Conservation (phyloP, 2,797 vertebrate genomes). For the Leptoclinus maculatus region DNA sequence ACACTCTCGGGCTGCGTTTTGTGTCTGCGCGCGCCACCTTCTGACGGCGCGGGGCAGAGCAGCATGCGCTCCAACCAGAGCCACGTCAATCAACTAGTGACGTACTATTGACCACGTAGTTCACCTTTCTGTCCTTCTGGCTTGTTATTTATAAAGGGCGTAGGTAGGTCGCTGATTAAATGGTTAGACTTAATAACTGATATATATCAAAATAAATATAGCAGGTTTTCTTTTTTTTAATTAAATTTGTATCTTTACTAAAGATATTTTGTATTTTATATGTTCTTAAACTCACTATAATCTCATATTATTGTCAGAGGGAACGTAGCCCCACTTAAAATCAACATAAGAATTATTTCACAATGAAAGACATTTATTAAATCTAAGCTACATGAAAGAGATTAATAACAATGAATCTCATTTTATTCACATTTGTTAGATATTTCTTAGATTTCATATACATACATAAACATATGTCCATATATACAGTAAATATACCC, state of each 20-base stretch:
- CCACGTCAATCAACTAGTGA: not conserved
- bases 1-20: not conserved
- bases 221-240: not conserved
- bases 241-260: not conserved
- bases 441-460: not conserved
- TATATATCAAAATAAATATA: not conserved
- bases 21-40: conserved; percentile 71
- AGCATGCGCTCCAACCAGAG: not conserved
- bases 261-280: not conserved
- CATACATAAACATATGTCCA: too few species aligned
- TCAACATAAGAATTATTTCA: not conserved
- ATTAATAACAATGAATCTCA: not conserved
- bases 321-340: not conserved
- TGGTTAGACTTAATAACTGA: too few species aligned
- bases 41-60: conserved; percentile 25
- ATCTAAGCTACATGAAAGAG: not conserved
- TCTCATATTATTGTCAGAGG: not conserved
- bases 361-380: not conserved
- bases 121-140: not conserved
- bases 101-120: not conserved
- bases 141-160: not conserved
- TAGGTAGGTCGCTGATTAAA: not conserved
- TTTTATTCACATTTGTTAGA: not conserved
- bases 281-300: not conserved
- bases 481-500: too few species aligned